Base-by-base conservation (phyloP, 2,797 vertebrate genomes). In the Pteropus rufus region DNA sequence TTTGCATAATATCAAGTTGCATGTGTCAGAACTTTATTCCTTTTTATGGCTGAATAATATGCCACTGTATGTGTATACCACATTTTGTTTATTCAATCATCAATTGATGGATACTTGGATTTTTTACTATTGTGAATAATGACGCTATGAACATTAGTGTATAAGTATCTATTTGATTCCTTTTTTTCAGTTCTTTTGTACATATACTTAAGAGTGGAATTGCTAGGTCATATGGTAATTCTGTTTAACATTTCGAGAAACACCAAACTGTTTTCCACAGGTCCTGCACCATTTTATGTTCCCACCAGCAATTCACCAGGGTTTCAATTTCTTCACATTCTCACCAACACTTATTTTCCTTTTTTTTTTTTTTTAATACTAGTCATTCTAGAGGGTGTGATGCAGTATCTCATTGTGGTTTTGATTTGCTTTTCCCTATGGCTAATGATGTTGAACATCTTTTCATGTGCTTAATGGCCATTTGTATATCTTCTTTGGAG, bases 391-490 rank as follows among this genome's bases (percentile, higher is more conserved):
- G 77, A 79, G 5, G 10, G 34, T 88, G 10, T 72, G 39, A 79
- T 69, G 23, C 34, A n/a, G 4, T 75, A 36, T 92, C 19, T 89
- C n/a, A 52, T 6, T 77, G 36, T 72, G 46, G 9, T 65, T 92
- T 92, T 88, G 64, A 79, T 73, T 89, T 92, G 44, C 18, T 16
- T 84, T 79, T 94, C n/a, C 36, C 58, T 94, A 70, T 83, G 64
- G 77, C n/a, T 76, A 24, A 60, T 44, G 34, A 82, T 88, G 11
- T 77, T 54, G 16, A 80, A 58, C 39, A 62, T 79, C 26, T 84
- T 69, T 90, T 65, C 31, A 19, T 56, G 14, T 70, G 79, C 19
- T 94, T 75, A 12, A 49, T 80, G 54, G 16, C 34, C 70, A 77
- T 70, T 49, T 49, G 49, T 49, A 49, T 18, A 60, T 76, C 24